Evolutionary conservation across 1,140 invertebrate genomes (phyloP).

Genomic region (Cecropterus lyciades): DNA sequence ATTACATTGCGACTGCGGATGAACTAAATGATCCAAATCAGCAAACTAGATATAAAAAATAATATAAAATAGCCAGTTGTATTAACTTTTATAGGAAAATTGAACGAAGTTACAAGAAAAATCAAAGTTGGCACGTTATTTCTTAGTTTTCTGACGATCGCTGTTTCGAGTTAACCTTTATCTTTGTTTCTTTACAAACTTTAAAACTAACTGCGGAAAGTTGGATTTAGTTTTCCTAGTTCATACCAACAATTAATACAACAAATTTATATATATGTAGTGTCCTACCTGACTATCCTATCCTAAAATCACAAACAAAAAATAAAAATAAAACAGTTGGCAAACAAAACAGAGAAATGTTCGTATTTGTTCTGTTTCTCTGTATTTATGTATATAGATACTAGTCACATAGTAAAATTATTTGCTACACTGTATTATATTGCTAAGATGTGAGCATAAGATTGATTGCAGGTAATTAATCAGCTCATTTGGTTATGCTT

Average conservation of each 20-base stretch:
- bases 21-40: too few relatives aligned
- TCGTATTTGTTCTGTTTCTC: too few relatives aligned
- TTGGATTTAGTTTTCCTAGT: slow-evolving; percentile 7
- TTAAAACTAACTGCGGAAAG: neutral
- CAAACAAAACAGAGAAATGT: too few relatives aligned
- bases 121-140: slow-evolving; percentile 8
- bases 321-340: too few relatives aligned
- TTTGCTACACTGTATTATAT: neutral
- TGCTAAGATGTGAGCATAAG: neutral
- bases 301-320: too few relatives aligned
- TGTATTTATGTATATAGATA: too few relatives aligned
- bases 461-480: slow-evolving; percentile 27
- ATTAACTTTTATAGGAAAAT: slow-evolving; percentile 10
- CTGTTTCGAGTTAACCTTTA: slow-evolving; percentile 6
- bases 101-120: slow-evolving; percentile 7
- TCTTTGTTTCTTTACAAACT: slow-evolving; percentile 13
- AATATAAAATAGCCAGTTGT: neutral
- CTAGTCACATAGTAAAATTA: neutral
- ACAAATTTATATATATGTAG: too few relatives aligned
- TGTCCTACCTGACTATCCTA: too few relatives aligned
- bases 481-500: slow-evolving; percentile 18
- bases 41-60: neutral
- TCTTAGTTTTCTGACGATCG: slow-evolving; percentile 1
- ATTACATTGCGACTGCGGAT: too few relatives aligned
- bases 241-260: slow-evolving; percentile 17